Evolutionary conservation across 2,888 invertebrate genomes (phyloP).

Genomic region (Chymomyza amoena): DNA sequence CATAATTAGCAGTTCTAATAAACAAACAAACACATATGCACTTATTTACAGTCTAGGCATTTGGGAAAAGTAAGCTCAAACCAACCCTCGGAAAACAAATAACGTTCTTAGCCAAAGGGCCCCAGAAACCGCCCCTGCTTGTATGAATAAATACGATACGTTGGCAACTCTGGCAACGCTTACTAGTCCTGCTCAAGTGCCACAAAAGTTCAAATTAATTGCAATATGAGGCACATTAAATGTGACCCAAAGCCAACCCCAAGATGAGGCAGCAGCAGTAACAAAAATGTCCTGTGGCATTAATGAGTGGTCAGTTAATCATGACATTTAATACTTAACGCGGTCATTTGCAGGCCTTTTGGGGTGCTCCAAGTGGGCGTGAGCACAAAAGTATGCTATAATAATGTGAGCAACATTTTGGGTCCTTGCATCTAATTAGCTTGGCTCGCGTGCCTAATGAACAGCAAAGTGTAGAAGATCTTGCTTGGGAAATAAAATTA

Average conservation of each 20-base stretch:
- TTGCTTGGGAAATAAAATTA: slow-evolving; percentile 29
- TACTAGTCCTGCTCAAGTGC: not conserved
- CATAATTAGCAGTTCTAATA: slow-evolving; percentile 9
- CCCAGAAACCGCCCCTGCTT: not conserved
- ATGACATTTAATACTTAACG: slow-evolving; percentile 51
- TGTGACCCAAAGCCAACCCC: slow-evolving; percentile 48
- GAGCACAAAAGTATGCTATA: slow-evolving; percentile 4
- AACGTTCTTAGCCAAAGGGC: not conserved
- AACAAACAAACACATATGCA: no score
- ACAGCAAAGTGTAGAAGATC: slow-evolving; percentile 19
- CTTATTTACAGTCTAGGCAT: no score
- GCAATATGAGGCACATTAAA: slow-evolving; percentile 67
- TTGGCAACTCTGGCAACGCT: not conserved
- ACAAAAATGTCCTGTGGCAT: slow-evolving; percentile 44
- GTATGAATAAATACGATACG: not conserved
- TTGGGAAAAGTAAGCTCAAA: not conserved
- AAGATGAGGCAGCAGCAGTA: not conserved
- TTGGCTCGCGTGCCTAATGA: slow-evolving; percentile 20
- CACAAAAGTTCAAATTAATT: slow-evolving; percentile 64
- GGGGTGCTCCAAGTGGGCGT: not conserved
- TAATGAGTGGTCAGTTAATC: slow-evolving; percentile 73
- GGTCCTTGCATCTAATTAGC: slow-evolving; percentile 2
- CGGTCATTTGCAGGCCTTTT: slow-evolving; percentile 13
- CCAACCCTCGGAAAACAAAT: slow-evolving; percentile 11
- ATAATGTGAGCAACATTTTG: slow-evolving; percentile 12